A percentile compares a stretch with the other conserved stretches of the same genome.
phyloP scores from a whole-genome alignment of 2,113 vertebrate genomes.

The Tautogolabrus adspersus region DNA sequence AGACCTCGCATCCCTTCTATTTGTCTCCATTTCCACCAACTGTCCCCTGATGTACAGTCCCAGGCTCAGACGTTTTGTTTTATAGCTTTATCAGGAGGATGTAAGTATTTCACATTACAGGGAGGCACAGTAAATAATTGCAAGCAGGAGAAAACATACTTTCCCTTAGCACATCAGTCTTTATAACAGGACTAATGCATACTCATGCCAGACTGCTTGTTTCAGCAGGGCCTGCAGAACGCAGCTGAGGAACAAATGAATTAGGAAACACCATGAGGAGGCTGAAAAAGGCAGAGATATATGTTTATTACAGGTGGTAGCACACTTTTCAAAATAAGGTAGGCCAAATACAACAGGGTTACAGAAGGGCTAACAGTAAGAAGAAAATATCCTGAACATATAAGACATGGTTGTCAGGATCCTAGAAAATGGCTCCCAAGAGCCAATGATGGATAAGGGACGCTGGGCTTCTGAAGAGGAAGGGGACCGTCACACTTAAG shows the following conservation, averaged over 20 bases:
- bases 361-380: conserved; percentile 30
- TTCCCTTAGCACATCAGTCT: conserved; percentile 54
- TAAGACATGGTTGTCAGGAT: conserved; percentile 79
- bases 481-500: conserved; percentile 75
- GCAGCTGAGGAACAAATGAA: conserved; percentile 47
- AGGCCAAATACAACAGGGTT: conserved; percentile 32
- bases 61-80: conserved; percentile 31
- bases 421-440: conserved; percentile 74
- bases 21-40: conserved; percentile 55
- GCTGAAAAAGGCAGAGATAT: conserved; percentile 33
- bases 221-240: conserved; percentile 32
- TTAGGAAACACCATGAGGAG: conserved; percentile 43
- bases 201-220: conserved; percentile 57
- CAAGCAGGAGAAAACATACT: conserved; percentile 29
- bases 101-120: conserved; percentile 43
- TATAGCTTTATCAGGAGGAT: conserved; percentile 63
- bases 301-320: conserved; percentile 48
- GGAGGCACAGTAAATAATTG: conserved; percentile 65
- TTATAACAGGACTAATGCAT: conserved; percentile 64
- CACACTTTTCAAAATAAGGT: conserved; percentile 57
- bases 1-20: conserved; percentile 36
- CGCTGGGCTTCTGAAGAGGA: conserved; percentile 72
- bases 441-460: conserved; percentile 75
- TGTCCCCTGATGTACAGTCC: conserved; percentile 49
- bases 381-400: conserved; percentile 53